Evolutionary conservation across 2,888 invertebrate genomes (phyloP), one percentile per base, ranked within the genome.

Genomic region (Calephelis perditalis): DNA sequence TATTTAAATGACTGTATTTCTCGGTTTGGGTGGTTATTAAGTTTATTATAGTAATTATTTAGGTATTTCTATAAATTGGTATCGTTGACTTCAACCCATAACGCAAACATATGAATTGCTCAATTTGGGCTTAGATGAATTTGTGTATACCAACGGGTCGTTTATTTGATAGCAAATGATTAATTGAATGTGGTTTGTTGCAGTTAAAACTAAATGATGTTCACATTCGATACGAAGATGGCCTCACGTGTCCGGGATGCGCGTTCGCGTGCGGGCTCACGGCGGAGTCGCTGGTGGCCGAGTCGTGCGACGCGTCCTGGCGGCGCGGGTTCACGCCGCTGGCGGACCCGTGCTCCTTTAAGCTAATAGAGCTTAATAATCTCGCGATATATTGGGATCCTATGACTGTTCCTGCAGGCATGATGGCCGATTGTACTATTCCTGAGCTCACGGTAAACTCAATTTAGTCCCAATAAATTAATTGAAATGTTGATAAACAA

Each of bases 191-290:
- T 40, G 6, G 6, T 40, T 40, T 8, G 7, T 59, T 57, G 0
- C 90, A 98, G 94, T 84, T 99, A 56, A 97, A 96, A 79, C 94
- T 99, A 64, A 95, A 94, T 73, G 97, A 99, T 90, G 98, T 99
- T 12, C 99, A 99, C 82, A 93, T 99, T 64, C 94, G 99, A 6
- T 99, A 97, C 84, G 99, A 99, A 89, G 98, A 99, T 86, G 92
- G 93, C 49, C 84, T 93, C 12, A 95, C 96, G 11, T 92, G 94
- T 67, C 92, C 94, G 26, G 89, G 92, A 56, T 89, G 90, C 69
- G 92, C 94, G 44, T 95, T 98, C 84, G 96, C 97, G 47, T 95
- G 96, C 82, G 99, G 99, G 10, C 90, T 99, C 49, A 94, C 95
- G 62, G 95, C 98, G 72, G 96, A 96, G 74, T 94, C 96, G 43